Base-by-base conservation (phyloP, 1,140 invertebrate species). In the Trichonephila clavipes region DNA sequence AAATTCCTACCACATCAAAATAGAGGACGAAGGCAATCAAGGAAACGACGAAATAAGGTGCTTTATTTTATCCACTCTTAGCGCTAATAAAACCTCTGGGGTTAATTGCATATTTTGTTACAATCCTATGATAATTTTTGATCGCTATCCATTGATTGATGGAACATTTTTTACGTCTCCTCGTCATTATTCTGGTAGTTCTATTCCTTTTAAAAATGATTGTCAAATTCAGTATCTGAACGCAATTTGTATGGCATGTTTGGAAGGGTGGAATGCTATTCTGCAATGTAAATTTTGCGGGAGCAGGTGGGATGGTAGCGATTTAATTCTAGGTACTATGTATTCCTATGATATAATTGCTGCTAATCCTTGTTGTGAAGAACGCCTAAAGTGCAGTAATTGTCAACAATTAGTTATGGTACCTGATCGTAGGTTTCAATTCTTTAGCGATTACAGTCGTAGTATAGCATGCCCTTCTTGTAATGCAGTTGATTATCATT, bases 1-100 rank as follows among this genome's bases (percentile, higher is more conserved):
- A 95, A 99, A 99, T 97, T 99, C 98, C 95, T 99, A 99, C 97
- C 98, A 99, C 97, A 99, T 99, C 95, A 99, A 99, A 98, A 99
- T 99, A 97, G 99, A 99, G 96, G 99, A 99, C 95, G 99, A 99
- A 95, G 98, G 98, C 83, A 98, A 98, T 96, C 98, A 99, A 95
- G 98, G 99, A 94, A 99, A 99, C 96, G 99, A 99, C 95, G 99
- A 99, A 95, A 99, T 98, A 34, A 97, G 98, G 95, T 98, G 98
- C 95, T 99, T 99, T 96, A 98, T 99, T 95, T 96, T 99, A 95
- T 98, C 98, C 51, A 98, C 98, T 21, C 96, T 99, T 95, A 98
- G 98, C 94, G 97, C 97, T 34, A 97, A 98, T 93, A 97, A 98
- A 94, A 97, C 97, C 96, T 94, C 92, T 40, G 69, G 92, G 18